Percentiles rank a stretch among this genome's conserved stretches.
phyloP scores from a whole-genome alignment of 1,140 invertebrate species.

The Papilio xuthus region DNA sequence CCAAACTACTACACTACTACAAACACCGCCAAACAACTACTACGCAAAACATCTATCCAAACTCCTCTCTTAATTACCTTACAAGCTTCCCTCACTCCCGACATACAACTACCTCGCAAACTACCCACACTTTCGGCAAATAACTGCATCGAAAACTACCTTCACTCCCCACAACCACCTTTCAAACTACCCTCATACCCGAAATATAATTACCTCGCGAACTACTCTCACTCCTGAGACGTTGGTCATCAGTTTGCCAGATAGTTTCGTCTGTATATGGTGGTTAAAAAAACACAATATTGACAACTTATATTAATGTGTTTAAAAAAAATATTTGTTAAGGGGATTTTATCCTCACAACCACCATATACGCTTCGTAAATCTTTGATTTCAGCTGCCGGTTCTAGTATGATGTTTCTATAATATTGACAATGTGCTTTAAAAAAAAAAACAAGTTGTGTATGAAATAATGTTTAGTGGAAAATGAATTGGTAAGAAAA shows the following conservation, averaged over 20 bases:
- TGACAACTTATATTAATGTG: neutral
- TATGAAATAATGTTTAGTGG: conserved; percentile 58
- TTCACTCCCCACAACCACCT: neutral
- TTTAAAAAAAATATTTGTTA: neutral
- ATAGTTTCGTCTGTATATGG: conserved; percentile 58
- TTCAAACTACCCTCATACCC: neutral
- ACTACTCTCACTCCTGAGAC: neutral
- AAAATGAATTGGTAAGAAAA: conserved; percentile 68
- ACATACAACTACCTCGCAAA: neutral
- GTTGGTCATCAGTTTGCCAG: conserved; percentile 50
- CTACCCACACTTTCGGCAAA: neutral
- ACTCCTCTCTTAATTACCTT: too few relatives aligned
- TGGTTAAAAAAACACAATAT: conserved; percentile 43
- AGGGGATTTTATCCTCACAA: conserved; percentile 26
- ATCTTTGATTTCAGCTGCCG: conserved; percentile 66
- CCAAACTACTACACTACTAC: too few relatives aligned
- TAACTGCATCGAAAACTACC: neutral
- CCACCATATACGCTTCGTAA: conserved; percentile 56
- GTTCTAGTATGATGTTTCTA: conserved; percentile 52
- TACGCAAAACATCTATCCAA: neutral
- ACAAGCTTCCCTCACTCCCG: too few relatives aligned
- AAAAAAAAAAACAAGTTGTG: conserved; percentile 48
- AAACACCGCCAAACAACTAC: too few relatives aligned
- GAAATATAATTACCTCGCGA: neutral
- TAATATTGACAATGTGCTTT: conserved; percentile 59